Evolutionary conservation across 2,888 invertebrate species (phyloP), one percentile per base, ranked within the genome.

Genomic region (Eueremaeus valkanovi): DNA sequence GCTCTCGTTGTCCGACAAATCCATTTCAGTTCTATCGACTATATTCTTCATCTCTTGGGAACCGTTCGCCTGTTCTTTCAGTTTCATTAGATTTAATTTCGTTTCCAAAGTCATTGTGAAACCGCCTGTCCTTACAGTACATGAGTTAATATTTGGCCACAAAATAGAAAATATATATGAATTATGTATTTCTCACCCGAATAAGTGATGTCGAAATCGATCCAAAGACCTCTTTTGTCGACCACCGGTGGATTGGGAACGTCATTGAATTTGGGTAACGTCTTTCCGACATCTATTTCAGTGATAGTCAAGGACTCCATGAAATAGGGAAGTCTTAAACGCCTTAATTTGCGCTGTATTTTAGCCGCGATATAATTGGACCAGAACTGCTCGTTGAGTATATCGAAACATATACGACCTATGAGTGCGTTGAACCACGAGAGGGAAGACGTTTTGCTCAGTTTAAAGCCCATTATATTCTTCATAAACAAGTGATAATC

Each of bases 201-300:
- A 84, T 93, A 93, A 3, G 88, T 87, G 76, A 94, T 84, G 81
- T 92, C 90, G 18, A 94, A 85, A 84, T 95, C 92, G 0, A 93
- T 86, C 95, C 95, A 96, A 75, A 95, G 85, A 49, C 95, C 95
- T 81, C 90, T 88, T 79, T 90, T 88, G 84, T 95, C 92, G 78
- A 91, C 84, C 61, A 87, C 83, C 0, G 94, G 93, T 73, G 79
- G 77, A 77, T 87, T 84, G 21, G 86, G 85, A 73, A 88, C 87
- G 72, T 87, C 86, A 79, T 87, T 86, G 79, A 92, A 87, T 33
- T 88, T 83, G 24, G 91, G 91, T 27, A 90, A 87, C 42, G 88
- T 87, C 78, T 86, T 86, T 51, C 91, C 90, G 79, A 93, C 86
- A 63, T 89, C 88, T 80, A 94, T 84, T 81, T 91, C 89, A 42